A percentile compares a stretch with the other conserved stretches of the same genome.
Evolutionary conservation across 1,140 invertebrate species (phyloP).

Genomic region (Cotesia typhae): DNA sequence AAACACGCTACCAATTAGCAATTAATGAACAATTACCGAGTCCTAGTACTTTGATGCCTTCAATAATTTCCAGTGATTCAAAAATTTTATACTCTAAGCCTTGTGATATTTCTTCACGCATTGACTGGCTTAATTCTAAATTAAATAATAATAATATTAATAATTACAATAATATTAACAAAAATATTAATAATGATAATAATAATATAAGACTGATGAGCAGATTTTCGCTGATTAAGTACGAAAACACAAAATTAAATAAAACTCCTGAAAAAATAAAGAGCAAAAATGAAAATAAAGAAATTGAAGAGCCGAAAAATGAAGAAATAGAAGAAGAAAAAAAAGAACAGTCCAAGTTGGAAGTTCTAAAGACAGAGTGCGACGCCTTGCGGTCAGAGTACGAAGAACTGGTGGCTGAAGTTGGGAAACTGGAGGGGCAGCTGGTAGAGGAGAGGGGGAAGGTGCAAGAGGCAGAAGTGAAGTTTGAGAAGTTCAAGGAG

Average conservation of each 20-base stretch:
- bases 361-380: constrained; percentile 54
- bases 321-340: constrained; percentile 35
- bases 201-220: constrained; percentile 29
- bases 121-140: constrained; percentile 56
- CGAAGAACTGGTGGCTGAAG: constrained; percentile 54
- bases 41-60: constrained; percentile 63
- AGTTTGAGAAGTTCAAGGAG: constrained; percentile 60
- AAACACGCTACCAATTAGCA: constrained; percentile 61
- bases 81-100: constrained; percentile 45
- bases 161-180: neutral
- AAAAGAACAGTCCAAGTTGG: constrained; percentile 41
- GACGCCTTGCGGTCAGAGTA: constrained; percentile 53
- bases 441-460: constrained; percentile 50
- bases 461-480: constrained; percentile 59
- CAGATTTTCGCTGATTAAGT: constrained; percentile 42
- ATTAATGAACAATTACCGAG: constrained; percentile 66
- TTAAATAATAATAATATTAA: constrained; percentile 24
- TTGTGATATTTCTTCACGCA: constrained; percentile 53
- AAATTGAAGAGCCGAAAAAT: constrained; percentile 8
- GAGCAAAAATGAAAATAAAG: neutral
- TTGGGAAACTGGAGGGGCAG: constrained; percentile 57
- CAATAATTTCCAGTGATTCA: constrained; percentile 62
- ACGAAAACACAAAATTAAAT: neutral
- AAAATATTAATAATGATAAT: neutral
- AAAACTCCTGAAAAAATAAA: neutral